These are phyloP conservation scores for Centrocercus urophasianus DNA, from an alignment of 2,113 vertebrate genomes.

Conservation along the genomic window DNA sequence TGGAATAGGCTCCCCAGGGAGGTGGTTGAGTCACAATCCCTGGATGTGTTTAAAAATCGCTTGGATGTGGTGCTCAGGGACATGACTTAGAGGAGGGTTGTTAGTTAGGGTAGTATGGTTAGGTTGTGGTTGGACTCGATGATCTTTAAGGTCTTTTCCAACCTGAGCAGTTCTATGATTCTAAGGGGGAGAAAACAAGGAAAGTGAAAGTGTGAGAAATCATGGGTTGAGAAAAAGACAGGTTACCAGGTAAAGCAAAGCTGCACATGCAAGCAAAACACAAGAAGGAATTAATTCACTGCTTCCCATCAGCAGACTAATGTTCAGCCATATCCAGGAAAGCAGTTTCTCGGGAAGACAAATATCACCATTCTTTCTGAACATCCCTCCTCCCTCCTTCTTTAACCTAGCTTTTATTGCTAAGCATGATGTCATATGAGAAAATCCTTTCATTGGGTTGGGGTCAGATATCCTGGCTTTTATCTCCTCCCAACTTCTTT, in stretches of 20 bases:
- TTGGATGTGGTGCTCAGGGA: too few species aligned
- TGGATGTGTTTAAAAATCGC: too few species aligned
- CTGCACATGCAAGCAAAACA: neutral
- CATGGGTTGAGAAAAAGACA: neutral
- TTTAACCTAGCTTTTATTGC: neutral
- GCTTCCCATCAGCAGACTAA: neutral
- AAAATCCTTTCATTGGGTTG: neutral
- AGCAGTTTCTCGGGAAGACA: neutral
- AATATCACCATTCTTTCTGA: neutral
- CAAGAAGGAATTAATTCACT: neutral
- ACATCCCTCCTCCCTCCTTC: neutral
- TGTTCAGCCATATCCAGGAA: neutral
- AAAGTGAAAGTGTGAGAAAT: neutral
- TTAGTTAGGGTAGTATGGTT: too few species aligned
- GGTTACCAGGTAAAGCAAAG: neutral
- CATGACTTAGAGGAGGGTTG: too few species aligned
- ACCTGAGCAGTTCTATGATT: too few species aligned
- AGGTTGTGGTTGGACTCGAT: too few species aligned
- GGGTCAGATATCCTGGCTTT: neutral
- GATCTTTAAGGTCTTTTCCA: too few species aligned
- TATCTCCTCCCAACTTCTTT: neutral
- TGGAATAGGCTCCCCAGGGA: too few species aligned
- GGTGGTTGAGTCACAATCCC: too few species aligned
- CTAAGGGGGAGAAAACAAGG: neutral
- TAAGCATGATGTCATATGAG: neutral